Conservation (phyloP, 2,888 invertebrate species). For the Pherbina coryleti region DNA sequence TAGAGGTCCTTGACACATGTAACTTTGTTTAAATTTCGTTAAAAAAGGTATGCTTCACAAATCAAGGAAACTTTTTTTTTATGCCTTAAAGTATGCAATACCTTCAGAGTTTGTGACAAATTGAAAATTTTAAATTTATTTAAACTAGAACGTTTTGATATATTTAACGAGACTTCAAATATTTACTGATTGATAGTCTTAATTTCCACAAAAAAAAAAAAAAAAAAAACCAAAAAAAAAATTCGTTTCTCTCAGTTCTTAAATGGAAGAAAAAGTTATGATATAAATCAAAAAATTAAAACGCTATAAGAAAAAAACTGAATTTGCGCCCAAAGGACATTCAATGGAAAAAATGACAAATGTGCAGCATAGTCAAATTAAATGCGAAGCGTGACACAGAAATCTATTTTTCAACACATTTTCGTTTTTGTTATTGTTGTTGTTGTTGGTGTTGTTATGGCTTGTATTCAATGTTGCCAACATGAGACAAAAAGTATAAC, state of each 20-base stretch:
- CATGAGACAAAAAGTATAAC: conserved; percentile 13
- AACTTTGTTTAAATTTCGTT: no score
- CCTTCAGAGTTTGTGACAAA: no score
- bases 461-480: conserved; percentile 16
- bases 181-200: no score
- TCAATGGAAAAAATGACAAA: no score
- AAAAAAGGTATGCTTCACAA: no score
- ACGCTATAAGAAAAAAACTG: not conserved
- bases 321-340: not conserved
- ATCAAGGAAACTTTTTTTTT: no score
- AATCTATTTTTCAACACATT: conserved; percentile 44
- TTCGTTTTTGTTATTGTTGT: conserved; percentile 27
- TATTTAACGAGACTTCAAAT: no score
- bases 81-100: no score
- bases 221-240: not conserved
- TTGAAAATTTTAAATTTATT: no score
- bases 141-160: no score
- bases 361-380: conserved; percentile 13
- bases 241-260: not conserved
- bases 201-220: no score
- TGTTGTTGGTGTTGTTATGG: conserved; percentile 15
- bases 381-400: conserved; percentile 45
- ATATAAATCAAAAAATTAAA: not conserved
- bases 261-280: not conserved
- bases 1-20: no score